Percentiles rank a stretch among this genome's conserved stretches.
Conservation (phyloP, 1,140 invertebrate species). For the Heterodera schachtii region DNA sequence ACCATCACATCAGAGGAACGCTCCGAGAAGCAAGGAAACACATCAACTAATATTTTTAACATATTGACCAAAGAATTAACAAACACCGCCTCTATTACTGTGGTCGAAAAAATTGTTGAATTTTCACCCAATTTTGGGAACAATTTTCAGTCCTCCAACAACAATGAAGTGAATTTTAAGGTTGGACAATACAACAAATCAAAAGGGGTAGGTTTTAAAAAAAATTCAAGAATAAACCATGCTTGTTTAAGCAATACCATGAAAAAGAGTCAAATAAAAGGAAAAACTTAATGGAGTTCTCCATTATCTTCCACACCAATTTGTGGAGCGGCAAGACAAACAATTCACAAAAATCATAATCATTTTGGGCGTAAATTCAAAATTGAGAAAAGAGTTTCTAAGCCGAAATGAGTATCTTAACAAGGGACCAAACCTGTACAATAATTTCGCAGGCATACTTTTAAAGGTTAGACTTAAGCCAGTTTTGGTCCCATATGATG, state of each 20-base stretch:
- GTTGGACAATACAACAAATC: background rate
- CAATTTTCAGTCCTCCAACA: too few relatives aligned
- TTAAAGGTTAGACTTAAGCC: background rate
- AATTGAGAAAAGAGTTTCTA: background rate
- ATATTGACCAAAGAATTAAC: too few relatives aligned
- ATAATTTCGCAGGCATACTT: background rate
- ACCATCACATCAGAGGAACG: too few relatives aligned
- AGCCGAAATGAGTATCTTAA: slow-evolving; percentile 8
- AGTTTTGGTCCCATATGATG: background rate
- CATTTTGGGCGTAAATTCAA: background rate
- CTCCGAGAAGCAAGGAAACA: background rate
- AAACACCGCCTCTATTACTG: background rate
- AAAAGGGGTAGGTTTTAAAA: background rate
- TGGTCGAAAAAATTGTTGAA: background rate
- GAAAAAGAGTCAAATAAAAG: background rate
- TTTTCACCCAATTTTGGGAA: background rate
- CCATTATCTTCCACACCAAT: slow-evolving; percentile 8
- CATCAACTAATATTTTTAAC: background rate
- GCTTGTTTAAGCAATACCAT: slow-evolving; percentile 7
- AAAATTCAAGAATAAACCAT: background rate
- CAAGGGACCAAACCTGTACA: slow-evolving; percentile 1
- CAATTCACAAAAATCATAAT: slow-evolving; percentile 8
- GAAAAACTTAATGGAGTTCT: background rate
- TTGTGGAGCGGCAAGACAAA: slow-evolving; percentile 2
- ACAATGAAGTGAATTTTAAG: background rate